These are phyloP conservation scores for Cephus runcator DNA, from an alignment of 2,888 invertebrate species.

Conservation along the genomic window DNA sequence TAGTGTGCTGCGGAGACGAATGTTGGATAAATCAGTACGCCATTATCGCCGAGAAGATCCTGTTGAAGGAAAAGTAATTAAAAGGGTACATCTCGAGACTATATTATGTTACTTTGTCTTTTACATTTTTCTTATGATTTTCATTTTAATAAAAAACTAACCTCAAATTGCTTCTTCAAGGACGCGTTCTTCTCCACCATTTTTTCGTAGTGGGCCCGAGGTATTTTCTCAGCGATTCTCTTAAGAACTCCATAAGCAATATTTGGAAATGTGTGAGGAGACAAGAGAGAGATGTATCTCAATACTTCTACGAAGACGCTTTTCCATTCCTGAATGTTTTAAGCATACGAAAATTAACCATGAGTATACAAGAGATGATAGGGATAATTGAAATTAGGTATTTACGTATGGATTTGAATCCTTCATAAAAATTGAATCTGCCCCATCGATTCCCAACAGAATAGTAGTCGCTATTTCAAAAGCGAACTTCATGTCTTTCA, in stretches of 20 bases:
- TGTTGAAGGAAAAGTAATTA: conserved; percentile 55
- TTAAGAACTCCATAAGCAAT: conserved; percentile 73
- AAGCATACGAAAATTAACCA: conserved; percentile 14
- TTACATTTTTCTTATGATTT: background rate
- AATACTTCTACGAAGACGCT: conserved; percentile 74
- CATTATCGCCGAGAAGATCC: conserved; percentile 74
- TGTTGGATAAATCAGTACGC: conserved; percentile 77
- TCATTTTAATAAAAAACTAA: conserved; percentile 43
- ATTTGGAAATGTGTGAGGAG: conserved; percentile 75
- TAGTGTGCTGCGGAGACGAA: conserved; percentile 75
- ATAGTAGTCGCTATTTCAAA: conserved; percentile 72
- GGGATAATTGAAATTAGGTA: background rate
- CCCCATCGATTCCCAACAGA: conserved; percentile 72
- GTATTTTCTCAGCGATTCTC: conserved; percentile 70
- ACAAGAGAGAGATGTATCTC: conserved; percentile 72
- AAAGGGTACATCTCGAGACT: background rate
- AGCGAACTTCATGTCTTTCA: conserved; percentile 74
- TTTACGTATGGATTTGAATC: conserved; percentile 68
- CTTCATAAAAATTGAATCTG: conserved; percentile 74
- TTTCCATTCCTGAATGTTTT: conserved; percentile 67
- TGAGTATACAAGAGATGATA: background rate
- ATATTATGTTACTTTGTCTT: too few relatives aligned
- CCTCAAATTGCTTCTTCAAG: conserved; percentile 73
- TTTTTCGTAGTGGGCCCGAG: conserved; percentile 69
- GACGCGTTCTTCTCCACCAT: conserved; percentile 68